Conservation (phyloP, 1,140 invertebrate genomes). For the Protaetia brevitarsis region DNA sequence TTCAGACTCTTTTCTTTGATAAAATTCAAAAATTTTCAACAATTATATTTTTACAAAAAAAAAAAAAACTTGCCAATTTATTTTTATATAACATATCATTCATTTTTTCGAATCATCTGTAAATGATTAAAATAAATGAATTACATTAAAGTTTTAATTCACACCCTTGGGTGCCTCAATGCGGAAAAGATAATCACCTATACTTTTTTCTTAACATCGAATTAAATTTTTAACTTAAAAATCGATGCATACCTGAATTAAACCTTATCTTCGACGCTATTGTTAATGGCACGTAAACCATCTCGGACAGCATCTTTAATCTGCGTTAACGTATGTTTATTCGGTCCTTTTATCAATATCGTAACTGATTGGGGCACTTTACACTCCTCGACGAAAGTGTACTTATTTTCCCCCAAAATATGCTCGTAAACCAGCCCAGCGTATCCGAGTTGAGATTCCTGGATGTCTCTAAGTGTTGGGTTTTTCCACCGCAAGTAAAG, state of each 20-base stretch:
- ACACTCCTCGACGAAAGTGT: slow-evolving; percentile 95
- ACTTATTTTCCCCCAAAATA: slow-evolving; percentile 95
- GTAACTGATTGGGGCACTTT: slow-evolving; percentile 96
- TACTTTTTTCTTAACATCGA: too few relatives aligned
- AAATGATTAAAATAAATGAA: neutral
- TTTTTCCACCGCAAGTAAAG: slow-evolving; percentile 90
- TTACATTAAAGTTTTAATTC: too few relatives aligned
- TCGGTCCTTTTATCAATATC: slow-evolving; percentile 93
- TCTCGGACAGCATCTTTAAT: slow-evolving; percentile 97
- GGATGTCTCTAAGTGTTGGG: slow-evolving; percentile 93
- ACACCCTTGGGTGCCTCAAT: too few relatives aligned
- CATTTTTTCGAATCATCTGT: too few relatives aligned
- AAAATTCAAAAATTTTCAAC: too few relatives aligned
- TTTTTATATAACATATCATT: too few relatives aligned
- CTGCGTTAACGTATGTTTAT: slow-evolving; percentile 91
- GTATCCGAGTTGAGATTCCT: slow-evolving; percentile 83
- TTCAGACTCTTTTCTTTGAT: too few relatives aligned
- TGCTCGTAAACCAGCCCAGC: slow-evolving; percentile 97
- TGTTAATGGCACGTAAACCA: slow-evolving; percentile 94
- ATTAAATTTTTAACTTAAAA: neutral
- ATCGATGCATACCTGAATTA: slow-evolving; percentile 70
- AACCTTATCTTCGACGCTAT: slow-evolving; percentile 87
- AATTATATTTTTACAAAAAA: too few relatives aligned
- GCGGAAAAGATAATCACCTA: neutral
- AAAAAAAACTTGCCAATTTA: too few relatives aligned